phyloP scores from a whole-genome alignment of 2,888 invertebrate genomes.

The Trachelus stipa region DNA sequence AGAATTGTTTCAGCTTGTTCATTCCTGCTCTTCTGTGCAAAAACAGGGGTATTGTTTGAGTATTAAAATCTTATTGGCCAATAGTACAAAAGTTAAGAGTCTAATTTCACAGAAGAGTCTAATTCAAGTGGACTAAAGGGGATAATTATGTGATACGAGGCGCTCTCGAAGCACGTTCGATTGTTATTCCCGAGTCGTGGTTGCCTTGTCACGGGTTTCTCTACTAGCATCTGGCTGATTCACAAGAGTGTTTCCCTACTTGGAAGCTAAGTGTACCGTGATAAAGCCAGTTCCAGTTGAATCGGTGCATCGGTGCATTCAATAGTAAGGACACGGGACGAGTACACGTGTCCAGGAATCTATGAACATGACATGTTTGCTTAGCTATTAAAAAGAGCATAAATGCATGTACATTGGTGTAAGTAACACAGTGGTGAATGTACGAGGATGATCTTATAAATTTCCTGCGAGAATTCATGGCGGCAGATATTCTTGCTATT shows the following conservation, averaged over 20 bases:
- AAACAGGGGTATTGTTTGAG: not conserved
- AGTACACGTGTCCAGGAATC: not conserved
- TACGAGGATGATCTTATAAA: not conserved
- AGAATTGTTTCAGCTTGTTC: not conserved
- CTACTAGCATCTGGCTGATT: not conserved
- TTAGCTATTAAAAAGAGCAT: not conserved
- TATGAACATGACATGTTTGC: not conserved
- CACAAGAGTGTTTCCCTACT: not conserved
- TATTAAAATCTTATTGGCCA: not conserved
- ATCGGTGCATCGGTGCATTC: not conserved
- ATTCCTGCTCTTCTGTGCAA: not conserved
- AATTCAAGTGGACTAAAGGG: not conserved
- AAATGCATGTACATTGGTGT: not conserved
- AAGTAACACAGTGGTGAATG: not conserved
- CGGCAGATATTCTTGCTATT: not conserved
- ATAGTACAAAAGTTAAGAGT: not conserved
- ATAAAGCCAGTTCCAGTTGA: not conserved
- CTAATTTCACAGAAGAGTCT: not conserved
- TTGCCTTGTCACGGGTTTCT: not conserved
- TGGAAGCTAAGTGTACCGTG: not conserved
- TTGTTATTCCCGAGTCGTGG: not conserved
- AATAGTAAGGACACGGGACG: not conserved
- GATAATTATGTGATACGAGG: not conserved
- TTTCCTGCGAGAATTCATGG: not conserved
- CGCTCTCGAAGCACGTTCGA: not conserved